Conservation (phyloP, 1,140 invertebrate species). For the Zophobas atratus region DNA sequence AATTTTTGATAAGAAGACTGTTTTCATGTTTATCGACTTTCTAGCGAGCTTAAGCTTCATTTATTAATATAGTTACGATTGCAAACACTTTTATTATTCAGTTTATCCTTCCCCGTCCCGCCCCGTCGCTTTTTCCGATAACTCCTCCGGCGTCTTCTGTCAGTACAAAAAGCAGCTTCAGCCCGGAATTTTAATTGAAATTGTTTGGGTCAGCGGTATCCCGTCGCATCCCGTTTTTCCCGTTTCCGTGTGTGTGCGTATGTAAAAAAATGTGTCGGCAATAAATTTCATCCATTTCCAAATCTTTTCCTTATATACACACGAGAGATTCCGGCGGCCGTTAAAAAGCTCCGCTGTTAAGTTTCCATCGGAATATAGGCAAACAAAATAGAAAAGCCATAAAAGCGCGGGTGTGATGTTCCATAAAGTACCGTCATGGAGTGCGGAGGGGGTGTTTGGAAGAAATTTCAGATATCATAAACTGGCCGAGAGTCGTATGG, state of each 20-base stretch:
- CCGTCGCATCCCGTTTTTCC: not conserved
- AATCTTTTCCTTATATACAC: constrained; percentile 25
- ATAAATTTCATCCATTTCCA: constrained; percentile 24
- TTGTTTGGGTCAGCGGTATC: constrained; percentile 15
- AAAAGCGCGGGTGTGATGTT: constrained; percentile 43
- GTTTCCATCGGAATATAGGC: constrained; percentile 42
- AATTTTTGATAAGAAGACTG: too few species aligned
- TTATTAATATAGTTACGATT: too few species aligned
- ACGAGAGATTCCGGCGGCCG: constrained; percentile 27
- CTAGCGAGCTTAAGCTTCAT: too few species aligned
- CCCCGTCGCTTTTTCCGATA: too few species aligned
- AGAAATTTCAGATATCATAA: constrained; percentile 49
- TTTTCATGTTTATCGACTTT: too few species aligned
- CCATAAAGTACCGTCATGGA: constrained; percentile 43
- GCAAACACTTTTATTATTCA: too few species aligned
- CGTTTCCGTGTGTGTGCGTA: not conserved
- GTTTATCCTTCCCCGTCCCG: too few species aligned
- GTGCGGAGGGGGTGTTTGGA: constrained; percentile 42
- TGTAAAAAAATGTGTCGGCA: constrained; percentile 28
- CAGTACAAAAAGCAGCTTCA: not conserved
- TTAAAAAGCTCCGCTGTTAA: constrained; percentile 34
- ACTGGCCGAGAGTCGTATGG: constrained; percentile 45
- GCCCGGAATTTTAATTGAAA: constrained; percentile 20
- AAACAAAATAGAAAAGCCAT: constrained; percentile 50
- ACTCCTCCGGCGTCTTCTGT: not conserved